phyloP scores from a whole-genome alignment of 2,113 vertebrate genomes.

The Okapia johnstoni region DNA sequence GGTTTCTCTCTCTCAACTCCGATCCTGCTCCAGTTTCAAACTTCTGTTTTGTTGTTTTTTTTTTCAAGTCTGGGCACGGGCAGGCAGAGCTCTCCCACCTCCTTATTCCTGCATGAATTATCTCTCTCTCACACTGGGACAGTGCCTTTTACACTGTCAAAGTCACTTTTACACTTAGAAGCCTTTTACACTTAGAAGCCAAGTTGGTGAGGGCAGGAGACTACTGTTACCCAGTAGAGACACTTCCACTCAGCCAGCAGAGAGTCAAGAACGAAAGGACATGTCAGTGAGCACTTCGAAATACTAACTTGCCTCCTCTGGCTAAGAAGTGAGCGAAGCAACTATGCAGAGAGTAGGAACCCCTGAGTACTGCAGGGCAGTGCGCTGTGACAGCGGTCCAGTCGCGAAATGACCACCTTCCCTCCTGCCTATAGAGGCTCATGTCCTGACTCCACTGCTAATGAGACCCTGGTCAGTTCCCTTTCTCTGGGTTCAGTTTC shows the following conservation, averaged over 20 bases:
- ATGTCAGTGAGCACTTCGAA: not conserved
- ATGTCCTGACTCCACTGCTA: not conserved
- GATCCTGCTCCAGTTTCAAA: not conserved
- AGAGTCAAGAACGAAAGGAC: not conserved
- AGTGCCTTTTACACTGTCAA: not conserved
- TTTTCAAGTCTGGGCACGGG: not conserved
- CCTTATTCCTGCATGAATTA: not conserved
- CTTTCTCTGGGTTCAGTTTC: constrained; percentile 7
- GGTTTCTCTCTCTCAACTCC: not conserved
- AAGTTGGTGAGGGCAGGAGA: not conserved
- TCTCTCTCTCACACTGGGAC: not conserved
- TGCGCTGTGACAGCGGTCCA: not conserved
- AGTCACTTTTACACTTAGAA: no score
- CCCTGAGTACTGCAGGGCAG: not conserved
- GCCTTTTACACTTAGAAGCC: not conserved
- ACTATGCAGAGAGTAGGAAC: not conserved
- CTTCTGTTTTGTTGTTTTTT: not conserved
- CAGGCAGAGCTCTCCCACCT: not conserved
- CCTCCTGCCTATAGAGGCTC: not conserved
- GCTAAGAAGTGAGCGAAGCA: not conserved
- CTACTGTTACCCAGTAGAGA: not conserved
- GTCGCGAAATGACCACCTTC: not conserved
- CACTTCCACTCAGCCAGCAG: not conserved
- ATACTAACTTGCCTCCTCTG: not conserved
- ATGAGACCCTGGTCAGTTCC: not conserved